Evolutionary conservation across 2,113 vertebrate species (phyloP), one percentile per base, ranked within the genome.

Genomic region (Arizona elegans): DNA sequence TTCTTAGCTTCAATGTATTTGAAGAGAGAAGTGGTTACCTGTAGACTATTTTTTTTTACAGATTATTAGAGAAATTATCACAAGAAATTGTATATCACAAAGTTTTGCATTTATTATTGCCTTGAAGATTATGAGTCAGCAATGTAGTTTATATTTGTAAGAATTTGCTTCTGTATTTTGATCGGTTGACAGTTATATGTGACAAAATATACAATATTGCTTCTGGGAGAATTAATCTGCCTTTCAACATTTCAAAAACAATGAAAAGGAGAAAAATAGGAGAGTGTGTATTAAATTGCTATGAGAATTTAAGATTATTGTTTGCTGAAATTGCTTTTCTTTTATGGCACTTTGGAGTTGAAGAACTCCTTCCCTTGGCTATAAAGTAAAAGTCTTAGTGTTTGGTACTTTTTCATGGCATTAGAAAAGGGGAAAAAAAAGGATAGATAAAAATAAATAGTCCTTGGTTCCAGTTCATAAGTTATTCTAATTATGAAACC

Each of bases 261-360:
- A 62, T 88, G 50, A 54, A 92, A 87, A 92, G 52, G n/a, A 58
- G 62, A 24, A 50, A 8, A 88, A 59, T 15, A 62, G 26, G 91
- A 54, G 29, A 92, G n/a, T 54, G 12, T 92, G n/a, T 70, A 88
- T 92, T 92, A 92, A 88, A 92, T 70, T 92, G 91, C 38, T 52
- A 52, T 90, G 70, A 58, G 88, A 92, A 92, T 50, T 50, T 92
- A 92, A 88, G 26, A 38, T 65, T 85, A n/a, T 86, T 92, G 15
- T 81, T 92, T 59, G 88, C n/a, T 90, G 62, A 90, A 92, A 90
- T 90, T 92, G 88, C 88, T 85, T 90, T 92, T 85, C 53, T 92
- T 92, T 92, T 89, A 85, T 55, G 38, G 54, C 65, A 85, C 65
- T 52, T 85, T 89, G 53, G 89, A 92, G 52, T 24, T 89, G 53